phyloP scores from a whole-genome alignment of 1,140 invertebrate genomes.

The Triops longicaudatus region DNA sequence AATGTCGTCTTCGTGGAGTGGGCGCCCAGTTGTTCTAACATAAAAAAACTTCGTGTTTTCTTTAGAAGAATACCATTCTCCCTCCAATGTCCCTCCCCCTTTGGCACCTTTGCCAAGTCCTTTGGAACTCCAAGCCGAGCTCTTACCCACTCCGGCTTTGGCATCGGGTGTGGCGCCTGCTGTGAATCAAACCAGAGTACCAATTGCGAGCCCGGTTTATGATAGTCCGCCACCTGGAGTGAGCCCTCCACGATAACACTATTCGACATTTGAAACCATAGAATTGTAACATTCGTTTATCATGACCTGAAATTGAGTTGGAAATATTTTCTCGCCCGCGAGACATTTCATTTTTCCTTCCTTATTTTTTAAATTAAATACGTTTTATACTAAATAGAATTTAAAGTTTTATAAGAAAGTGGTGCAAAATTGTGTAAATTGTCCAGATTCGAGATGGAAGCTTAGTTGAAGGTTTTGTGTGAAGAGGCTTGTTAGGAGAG shows the following conservation, averaged over 20 bases:
- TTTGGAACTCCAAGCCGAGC: constrained; percentile 4
- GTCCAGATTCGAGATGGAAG: no score
- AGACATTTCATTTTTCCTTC: no score
- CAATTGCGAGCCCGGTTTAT: not conserved
- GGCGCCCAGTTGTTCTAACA: not conserved
- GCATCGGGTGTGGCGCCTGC: not conserved
- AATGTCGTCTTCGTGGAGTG: not conserved
- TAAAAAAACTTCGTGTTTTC: not conserved
- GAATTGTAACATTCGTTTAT: no score
- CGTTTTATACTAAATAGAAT: no score
- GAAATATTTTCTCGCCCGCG: no score
- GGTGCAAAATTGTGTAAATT: no score
- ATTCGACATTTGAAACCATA: no score
- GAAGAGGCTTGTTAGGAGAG: no score
- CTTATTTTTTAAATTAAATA: no score
- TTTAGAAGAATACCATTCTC: not conserved
- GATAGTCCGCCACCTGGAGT: constrained; percentile 4
- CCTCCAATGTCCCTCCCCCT: not conserved
- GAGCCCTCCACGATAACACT: not conserved
- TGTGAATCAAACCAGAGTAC: not conserved
- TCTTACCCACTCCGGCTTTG: not conserved
- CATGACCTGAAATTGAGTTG: no score
- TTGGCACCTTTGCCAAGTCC: constrained; percentile 2
- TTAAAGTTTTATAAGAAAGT: no score
- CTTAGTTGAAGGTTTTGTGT: no score